Evolutionary conservation across 2,888 invertebrate species (phyloP).

Genomic region (Oasisia sp.): DNA sequence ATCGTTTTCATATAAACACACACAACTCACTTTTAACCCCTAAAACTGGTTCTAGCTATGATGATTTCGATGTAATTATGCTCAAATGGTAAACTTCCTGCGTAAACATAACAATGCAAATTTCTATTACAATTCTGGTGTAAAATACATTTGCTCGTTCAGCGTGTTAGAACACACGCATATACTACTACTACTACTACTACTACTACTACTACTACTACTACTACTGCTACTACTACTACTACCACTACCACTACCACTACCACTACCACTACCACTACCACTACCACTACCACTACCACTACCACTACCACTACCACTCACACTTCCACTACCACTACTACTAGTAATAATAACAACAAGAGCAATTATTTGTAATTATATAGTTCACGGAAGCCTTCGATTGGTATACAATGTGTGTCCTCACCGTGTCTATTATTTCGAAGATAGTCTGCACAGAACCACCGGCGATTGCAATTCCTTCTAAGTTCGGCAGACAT

Average conservation of each 20-base stretch:
- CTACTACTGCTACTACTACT: too few species aligned
- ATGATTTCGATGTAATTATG: neutral
- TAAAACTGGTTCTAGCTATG: neutral
- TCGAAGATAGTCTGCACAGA: constrained; percentile 19
- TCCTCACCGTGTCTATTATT: neutral
- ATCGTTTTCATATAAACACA: neutral
- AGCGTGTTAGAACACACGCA: neutral
- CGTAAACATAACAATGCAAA: too few species aligned
- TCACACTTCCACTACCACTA: too few species aligned
- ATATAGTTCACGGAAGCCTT: neutral
- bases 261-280: too few species aligned
- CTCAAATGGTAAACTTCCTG: neutral
- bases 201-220: too few species aligned
- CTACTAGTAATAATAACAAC: neutral
- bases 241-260: too few species aligned
- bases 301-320: too few species aligned
- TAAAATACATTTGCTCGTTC: too few species aligned
- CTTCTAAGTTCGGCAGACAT: constrained; percentile 19
- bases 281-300: neutral
- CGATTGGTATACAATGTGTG: neutral
- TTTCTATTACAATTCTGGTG: too few species aligned
- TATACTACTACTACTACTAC: neutral
- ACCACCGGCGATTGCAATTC: constrained; percentile 17
- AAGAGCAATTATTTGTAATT: neutral
- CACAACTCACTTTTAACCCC: neutral